Percentiles rank a stretch among this genome's conserved stretches.
Conservation (phyloP, 1,140 invertebrate genomes). For the Diuraphis noxia region DNA sequence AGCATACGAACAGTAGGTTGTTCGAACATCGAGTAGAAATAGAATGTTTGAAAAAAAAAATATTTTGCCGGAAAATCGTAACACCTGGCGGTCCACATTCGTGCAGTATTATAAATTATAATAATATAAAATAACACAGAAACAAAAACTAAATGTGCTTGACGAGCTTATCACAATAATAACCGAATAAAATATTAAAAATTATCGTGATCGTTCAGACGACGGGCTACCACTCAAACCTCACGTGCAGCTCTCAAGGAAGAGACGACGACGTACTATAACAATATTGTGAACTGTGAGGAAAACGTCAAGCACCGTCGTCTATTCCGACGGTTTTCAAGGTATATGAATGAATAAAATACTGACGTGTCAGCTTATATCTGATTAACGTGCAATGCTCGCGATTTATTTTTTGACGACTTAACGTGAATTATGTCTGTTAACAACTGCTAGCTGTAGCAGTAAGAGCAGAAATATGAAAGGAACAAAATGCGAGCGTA, state of each 20-base stretch:
- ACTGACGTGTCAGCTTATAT: slow-evolving; percentile 31
- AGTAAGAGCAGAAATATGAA: too few species aligned
- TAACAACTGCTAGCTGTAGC: neutral
- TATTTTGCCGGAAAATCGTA: neutral
- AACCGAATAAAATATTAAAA: slow-evolving; percentile 7
- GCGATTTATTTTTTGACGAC: slow-evolving; percentile 6
- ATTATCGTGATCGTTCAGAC: neutral
- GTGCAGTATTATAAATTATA: neutral
- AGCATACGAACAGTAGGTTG: neutral
- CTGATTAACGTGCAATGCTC: slow-evolving; percentile 17
- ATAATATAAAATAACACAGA: neutral
- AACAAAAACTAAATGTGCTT: neutral
- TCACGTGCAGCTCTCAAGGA: neutral
- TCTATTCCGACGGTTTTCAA: neutral
- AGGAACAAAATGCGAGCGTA: neutral
- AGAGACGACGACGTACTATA: neutral
- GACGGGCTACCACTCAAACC: neutral
- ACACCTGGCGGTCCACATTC: neutral
- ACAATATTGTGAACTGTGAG: neutral
- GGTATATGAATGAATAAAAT: slow-evolving; percentile 24
- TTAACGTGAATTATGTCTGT: neutral
- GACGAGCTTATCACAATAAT: neutral
- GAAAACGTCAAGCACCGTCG: neutral
- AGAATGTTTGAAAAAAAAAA: neutral
- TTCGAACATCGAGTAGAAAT: neutral